Base-by-base conservation (phyloP, 2,113 vertebrate species). In the Empidonax alnorum region DNA sequence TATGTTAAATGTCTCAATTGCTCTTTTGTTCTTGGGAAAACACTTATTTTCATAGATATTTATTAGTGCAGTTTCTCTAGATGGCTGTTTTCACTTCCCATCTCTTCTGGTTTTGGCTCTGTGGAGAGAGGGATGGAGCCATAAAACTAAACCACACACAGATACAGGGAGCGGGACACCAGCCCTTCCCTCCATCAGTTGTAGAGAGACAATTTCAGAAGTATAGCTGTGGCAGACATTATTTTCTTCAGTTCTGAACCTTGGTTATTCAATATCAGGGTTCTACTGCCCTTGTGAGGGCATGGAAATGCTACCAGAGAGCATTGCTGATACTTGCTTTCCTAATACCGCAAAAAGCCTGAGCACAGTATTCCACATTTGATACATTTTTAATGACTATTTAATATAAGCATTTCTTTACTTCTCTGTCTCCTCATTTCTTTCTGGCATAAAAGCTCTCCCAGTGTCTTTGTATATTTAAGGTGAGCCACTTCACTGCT, bases 21-120 rank as follows among this genome's bases (percentile, higher is more conserved):
- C 56, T 84, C 86, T 81, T 96, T 94, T 88, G 69, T 94, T 95
- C 90, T 80, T 55, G 53, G 75, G 80, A 92, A 63, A 42, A 35
- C 25, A 10, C 59, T 82, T 41, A 89, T 25, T 90, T 96, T 90
- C 44, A 62, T 11, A 65, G 84, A 49, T 95, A 92, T 89, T 96
- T 96, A 91, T 94, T 91, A 69, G 53, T 20, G 56, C 33, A 31
- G 78, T 62, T 71, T 21, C 14, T 44, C 9, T 44, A 82, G 94
- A 82, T 73, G 81, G 94, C 73, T 96, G 79, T 95, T 92, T 96
- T 94, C 30, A 93, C 86, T 92, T 95, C 95, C 88, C 88, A 94
- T 69, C 73, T 72, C 61, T 22, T 35, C 85, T 83, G 56, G 20
- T 67, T 89, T 73, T 95, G 91, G 90, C 90, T 96, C 69, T 9